phyloP scores from a whole-genome alignment of 2,888 invertebrate species.

The Erebia epiphron region DNA sequence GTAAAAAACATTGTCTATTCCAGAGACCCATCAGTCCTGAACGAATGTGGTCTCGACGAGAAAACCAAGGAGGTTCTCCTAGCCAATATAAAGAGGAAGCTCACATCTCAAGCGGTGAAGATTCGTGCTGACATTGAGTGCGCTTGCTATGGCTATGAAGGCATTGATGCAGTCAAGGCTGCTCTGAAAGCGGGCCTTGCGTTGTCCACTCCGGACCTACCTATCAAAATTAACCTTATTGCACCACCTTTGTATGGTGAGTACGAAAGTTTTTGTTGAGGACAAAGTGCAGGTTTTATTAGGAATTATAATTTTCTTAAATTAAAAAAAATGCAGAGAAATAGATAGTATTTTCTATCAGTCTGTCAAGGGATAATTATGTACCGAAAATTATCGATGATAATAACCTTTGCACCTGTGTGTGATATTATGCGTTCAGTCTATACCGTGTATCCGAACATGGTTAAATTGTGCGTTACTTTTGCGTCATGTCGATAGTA shows the following conservation, averaged over 20 bases:
- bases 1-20: constrained; percentile 42
- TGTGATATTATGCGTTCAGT: too few species aligned
- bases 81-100: constrained; percentile 96
- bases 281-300: not conserved
- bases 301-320: too few species aligned
- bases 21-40: constrained; percentile 96
- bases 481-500: too few species aligned
- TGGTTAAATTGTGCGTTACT: too few species aligned
- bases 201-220: constrained; percentile 95
- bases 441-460: too few species aligned
- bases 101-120: constrained; percentile 92
- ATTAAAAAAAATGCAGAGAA: too few species aligned
- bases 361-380: too few species aligned
- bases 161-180: constrained; percentile 98
- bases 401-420: too few species aligned
- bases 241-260: constrained; percentile 97
- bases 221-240: constrained; percentile 99
- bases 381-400: too few species aligned
- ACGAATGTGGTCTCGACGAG: constrained; percentile 97
- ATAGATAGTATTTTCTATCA: too few species aligned
- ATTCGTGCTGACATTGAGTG: constrained; percentile 76
- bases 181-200: constrained; percentile 95
- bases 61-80: constrained; percentile 95
- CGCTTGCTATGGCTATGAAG: constrained; percentile 91
- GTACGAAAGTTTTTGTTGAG: not conserved